Conservation (phyloP, 1,140 invertebrate genomes). For the Choristoneura fumiferana region DNA sequence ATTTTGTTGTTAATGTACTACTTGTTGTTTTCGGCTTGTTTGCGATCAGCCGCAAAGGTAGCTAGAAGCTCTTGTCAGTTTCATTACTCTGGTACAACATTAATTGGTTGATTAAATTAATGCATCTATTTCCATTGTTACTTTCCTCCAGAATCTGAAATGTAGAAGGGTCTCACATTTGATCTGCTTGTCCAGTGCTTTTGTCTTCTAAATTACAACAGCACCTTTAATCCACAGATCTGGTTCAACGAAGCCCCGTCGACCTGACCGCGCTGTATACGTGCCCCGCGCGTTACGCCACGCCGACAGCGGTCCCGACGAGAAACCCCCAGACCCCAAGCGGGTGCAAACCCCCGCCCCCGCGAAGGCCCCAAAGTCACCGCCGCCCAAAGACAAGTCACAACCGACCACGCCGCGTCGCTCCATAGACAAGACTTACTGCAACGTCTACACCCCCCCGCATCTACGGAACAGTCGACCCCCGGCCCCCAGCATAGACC, state of each 20-base stretch:
- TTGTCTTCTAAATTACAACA: too few relatives aligned
- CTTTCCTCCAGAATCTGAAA: too few relatives aligned
- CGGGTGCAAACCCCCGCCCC: slow-evolving; percentile 39
- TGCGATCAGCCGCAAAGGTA: too few relatives aligned
- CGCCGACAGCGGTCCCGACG: slow-evolving; percentile 60
- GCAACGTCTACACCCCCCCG: slow-evolving; percentile 75
- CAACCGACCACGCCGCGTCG: slow-evolving; percentile 54
- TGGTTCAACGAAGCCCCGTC: slow-evolving; percentile 72
- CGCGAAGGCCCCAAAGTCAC: slow-evolving; percentile 60
- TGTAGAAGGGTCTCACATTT: too few relatives aligned
- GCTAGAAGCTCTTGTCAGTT: too few relatives aligned
- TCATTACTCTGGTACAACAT: too few relatives aligned
- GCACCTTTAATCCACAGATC: slow-evolving; percentile 35
- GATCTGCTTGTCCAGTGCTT: too few relatives aligned
- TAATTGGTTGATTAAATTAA: too few relatives aligned
- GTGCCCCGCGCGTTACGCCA: slow-evolving; percentile 85
- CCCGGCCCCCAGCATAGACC: slow-evolving; percentile 43
- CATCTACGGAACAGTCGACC: slow-evolving; percentile 64
- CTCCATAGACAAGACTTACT: slow-evolving; percentile 66
- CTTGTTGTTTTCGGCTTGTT: too few relatives aligned
- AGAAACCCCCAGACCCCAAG: slow-evolving; percentile 39
- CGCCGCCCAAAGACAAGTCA: slow-evolving; percentile 53
- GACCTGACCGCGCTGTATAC: slow-evolving; percentile 88
- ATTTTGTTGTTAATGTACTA: too few relatives aligned
- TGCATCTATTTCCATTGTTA: too few relatives aligned